Percentiles rank a stretch among this genome's conserved stretches.
Conservation (phyloP, 2,113 vertebrate species). For the Gallinago media region DNA sequence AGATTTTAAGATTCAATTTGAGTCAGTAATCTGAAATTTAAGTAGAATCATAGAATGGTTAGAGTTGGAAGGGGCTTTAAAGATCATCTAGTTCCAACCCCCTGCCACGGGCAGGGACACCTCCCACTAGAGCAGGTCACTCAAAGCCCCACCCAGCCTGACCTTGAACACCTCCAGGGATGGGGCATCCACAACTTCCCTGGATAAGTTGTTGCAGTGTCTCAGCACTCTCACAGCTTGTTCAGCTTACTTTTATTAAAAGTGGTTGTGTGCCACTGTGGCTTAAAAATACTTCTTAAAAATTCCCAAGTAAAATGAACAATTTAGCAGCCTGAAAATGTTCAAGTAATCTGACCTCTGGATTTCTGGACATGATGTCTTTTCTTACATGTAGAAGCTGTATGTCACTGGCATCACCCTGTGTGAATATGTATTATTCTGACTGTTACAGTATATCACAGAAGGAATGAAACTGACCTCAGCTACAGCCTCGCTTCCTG, state of each 20-base stretch:
- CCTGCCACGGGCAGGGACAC: neutral
- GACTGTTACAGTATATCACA: neutral
- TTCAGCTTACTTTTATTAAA: neutral
- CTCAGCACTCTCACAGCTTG: neutral
- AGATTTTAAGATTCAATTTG: neutral
- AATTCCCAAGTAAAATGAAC: neutral
- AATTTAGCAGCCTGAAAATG: neutral
- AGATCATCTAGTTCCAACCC: neutral
- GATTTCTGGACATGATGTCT: neutral
- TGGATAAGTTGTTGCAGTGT: neutral
- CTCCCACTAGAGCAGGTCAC: neutral
- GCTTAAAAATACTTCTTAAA: neutral
- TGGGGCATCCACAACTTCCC: neutral
- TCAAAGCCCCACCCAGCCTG: neutral
- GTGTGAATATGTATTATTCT: fast-evolving
- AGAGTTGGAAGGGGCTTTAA: neutral
- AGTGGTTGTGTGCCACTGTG: neutral
- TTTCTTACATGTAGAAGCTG: neutral
- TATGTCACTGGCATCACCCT: fast-evolving
- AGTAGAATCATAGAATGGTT: neutral
- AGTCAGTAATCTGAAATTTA: neutral
- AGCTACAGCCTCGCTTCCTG: neutral
- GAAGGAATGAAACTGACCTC: neutral
- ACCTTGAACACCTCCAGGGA: neutral
- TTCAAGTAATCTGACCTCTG: neutral